These are phyloP conservation scores for Lutraria lutraria DNA, from an alignment of 2,888 invertebrate genomes.

Conservation along the genomic window DNA sequence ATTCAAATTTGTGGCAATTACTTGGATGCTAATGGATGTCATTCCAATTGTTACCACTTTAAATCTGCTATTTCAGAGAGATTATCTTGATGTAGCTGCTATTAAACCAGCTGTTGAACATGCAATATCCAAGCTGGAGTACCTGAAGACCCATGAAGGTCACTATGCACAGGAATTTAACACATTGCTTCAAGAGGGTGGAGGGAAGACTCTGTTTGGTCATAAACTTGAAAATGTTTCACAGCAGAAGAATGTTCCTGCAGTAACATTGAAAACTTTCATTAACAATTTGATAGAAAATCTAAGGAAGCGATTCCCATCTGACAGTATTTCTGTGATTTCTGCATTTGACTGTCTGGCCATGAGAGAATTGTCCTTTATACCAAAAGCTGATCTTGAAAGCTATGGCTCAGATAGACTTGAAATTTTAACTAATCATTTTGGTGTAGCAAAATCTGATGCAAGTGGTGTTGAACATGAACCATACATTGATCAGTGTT, in stretches of 20 bases:
- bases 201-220: constrained; percentile 39
- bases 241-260: constrained; percentile 31
- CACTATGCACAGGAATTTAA: constrained; percentile 37
- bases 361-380: constrained; percentile 45
- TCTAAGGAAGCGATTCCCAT: constrained; percentile 37
- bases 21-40: constrained; percentile 52
- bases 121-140: constrained; percentile 50
- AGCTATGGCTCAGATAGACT: neutral
- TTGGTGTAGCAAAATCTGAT: constrained; percentile 31
- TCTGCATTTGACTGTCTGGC: constrained; percentile 39
- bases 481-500: constrained; percentile 19
- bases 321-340: constrained; percentile 39
- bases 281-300: constrained; percentile 45
- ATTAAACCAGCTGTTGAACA: constrained; percentile 34
- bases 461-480: constrained; percentile 2
- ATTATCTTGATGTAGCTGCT: constrained; percentile 36
- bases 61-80: constrained; percentile 50
- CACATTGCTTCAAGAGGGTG: neutral
- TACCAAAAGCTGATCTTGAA: neutral
- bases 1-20: constrained; percentile 28
- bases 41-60: constrained; percentile 36
- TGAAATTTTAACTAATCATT: constrained; percentile 40
- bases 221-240: constrained; percentile 25
- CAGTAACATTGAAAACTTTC: neutral
- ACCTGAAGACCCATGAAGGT: constrained; percentile 45